Base-by-base conservation (phyloP, 2,113 vertebrate genomes). In the Pongo pygmaeus region DNA sequence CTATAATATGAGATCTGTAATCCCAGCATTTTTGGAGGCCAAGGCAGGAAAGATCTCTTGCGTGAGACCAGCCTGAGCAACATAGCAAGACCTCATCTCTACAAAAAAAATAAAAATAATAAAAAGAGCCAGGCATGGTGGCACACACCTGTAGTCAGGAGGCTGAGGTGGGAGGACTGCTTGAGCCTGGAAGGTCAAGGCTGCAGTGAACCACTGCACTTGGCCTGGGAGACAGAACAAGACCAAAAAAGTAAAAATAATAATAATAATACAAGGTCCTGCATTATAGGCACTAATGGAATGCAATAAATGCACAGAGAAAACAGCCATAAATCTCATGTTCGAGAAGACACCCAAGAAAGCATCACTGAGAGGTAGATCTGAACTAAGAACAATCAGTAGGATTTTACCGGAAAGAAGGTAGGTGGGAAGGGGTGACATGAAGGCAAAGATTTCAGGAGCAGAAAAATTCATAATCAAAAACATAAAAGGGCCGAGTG, bases 401-500 rank as follows among this genome's bases (percentile, higher is more conserved):
- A 81, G 75, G 40, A 79, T 67, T 74, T 93, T 83, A 96, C 16
- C 23, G 5, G 20, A n/a, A 43, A 67, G 40, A 52, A 50, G 7
- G 50, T 12, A 2, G 25, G 8, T 69, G 5, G 46, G 9, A 3
- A 48, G 35, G 10, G 0, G 27, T 23, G 20, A 25, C 40, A 38
- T 30, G 22, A 96, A 89, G 84, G 25, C 64, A 97, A 70, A 91
- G n/a, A 95, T 79, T 92, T 84, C 55, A 93, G 48, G 70, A 87
- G 6, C 69, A 87, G 18, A 8, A 84, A 88, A 97, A 88, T 59
- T 88, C 46, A 20, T 38, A 43, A 95, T 22, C 14, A 57, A 96
- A 93, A 70, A 35, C 30, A 83, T 30, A 43, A 80, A 91, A 70
- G 27, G 64, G 27, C 61, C 61, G 6, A 30, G 12, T 6, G 5